Percentiles rank a stretch among this genome's conserved stretches.
Evolutionary conservation across 2,888 invertebrate genomes (phyloP).

Genomic region (Bugula neritina): DNA sequence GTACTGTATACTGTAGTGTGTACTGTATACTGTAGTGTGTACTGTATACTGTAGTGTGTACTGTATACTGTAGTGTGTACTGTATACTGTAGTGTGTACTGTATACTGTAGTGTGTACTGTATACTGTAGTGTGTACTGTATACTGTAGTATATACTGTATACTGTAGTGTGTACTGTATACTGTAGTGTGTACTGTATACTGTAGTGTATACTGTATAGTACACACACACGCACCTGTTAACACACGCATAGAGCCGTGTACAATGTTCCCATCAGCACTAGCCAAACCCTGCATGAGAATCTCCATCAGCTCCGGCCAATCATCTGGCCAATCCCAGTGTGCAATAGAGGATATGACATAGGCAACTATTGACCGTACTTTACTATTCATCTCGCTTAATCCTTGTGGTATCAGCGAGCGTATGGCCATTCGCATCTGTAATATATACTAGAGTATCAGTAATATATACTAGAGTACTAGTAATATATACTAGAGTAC

Average conservation of each 20-base stretch:
- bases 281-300: conserved; percentile 62
- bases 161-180: too few relatives aligned
- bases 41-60: too few relatives aligned
- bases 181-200: too few relatives aligned
- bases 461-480: neutral
- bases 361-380: conserved; percentile 65
- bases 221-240: too few relatives aligned
- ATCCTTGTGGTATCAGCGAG: conserved; percentile 62
- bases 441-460: conserved; percentile 26
- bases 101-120: too few relatives aligned
- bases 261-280: conserved; percentile 57
- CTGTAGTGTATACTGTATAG: too few relatives aligned
- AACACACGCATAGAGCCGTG: conserved; percentile 69
- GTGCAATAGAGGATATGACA: conserved; percentile 66
- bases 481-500: neutral
- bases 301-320: conserved; percentile 68
- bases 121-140: too few relatives aligned
- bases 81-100: too few relatives aligned
- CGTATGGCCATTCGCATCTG: conserved; percentile 62
- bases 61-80: too few relatives aligned
- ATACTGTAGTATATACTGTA: too few relatives aligned
- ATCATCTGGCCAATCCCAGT: conserved; percentile 68
- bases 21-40: too few relatives aligned
- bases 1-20: too few relatives aligned
- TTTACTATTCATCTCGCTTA: conserved; percentile 65